These are phyloP conservation scores for Ditula angustiorana DNA, from an alignment of 2,888 invertebrate genomes.

Conservation along the genomic window DNA sequence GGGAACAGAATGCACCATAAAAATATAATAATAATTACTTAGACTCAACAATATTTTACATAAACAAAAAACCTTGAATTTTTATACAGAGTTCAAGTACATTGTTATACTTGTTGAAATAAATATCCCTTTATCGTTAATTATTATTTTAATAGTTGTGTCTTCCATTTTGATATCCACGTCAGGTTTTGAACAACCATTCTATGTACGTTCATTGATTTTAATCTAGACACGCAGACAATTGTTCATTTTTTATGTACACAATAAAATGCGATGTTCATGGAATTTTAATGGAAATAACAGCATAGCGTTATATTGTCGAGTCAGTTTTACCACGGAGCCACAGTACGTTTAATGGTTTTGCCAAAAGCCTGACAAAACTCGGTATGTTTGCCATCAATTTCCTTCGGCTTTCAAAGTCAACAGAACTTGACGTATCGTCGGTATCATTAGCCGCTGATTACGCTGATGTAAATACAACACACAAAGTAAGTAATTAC, in stretches of 20 bases:
- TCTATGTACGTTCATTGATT: conserved; percentile 12
- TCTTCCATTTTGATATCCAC: not conserved
- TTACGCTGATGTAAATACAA: not conserved
- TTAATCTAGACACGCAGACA: conserved; percentile 23
- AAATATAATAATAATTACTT: too few species aligned
- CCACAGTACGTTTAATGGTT: not conserved
- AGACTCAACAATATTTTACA: too few species aligned
- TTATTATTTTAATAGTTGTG: not conserved
- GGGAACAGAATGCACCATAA: too few species aligned
- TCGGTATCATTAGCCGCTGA: conserved; percentile 11
- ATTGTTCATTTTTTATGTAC: conserved; percentile 33
- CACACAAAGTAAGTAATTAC: not conserved
- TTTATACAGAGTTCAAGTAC: too few species aligned
- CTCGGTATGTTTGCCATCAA: conserved; percentile 23
- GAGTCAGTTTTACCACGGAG: not conserved
- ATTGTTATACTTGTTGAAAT: too few species aligned
- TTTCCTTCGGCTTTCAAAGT: conserved; percentile 13
- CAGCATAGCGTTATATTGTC: not conserved
- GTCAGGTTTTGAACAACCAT: conserved; percentile 9
- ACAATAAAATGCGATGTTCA: conserved; percentile 17
- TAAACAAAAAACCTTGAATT: too few species aligned
- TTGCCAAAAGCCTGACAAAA: not conserved
- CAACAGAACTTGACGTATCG: conserved; percentile 15
- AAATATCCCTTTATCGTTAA: too few species aligned
- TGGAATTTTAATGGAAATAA: conserved; percentile 19